A percentile compares a stretch with the other conserved stretches of the same genome.
Conservation (phyloP, 2,113 vertebrate genomes). For the Ardeotis arabs region DNA sequence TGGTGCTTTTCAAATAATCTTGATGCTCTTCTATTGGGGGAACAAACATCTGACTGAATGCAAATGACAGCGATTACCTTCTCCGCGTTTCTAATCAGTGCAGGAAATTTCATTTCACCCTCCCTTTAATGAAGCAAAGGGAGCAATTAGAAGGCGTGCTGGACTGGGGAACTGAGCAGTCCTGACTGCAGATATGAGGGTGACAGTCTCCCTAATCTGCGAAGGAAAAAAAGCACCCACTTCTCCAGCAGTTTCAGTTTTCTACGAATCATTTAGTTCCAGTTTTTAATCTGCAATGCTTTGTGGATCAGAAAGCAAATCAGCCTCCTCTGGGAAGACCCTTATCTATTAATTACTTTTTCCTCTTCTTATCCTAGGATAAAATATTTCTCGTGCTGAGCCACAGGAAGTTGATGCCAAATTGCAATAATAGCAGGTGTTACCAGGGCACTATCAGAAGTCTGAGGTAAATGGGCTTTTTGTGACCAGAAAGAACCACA, state of each 20-base stretch:
- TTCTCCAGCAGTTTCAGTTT: not conserved
- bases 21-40: not conserved
- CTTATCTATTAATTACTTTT: slow-evolving; percentile 61
- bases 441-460: not conserved
- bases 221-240: not conserved
- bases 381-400: not conserved
- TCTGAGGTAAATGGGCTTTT: not conserved
- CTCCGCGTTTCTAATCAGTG: not conserved
- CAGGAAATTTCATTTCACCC: not conserved
- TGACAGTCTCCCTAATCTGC: accelerated
- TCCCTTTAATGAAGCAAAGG: not conserved
- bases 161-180: not conserved
- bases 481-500: not conserved
- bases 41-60: slow-evolving; percentile 16
- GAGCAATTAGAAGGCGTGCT: not conserved
- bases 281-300: not conserved
- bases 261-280: not conserved
- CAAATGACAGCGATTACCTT: slow-evolving; percentile 15
- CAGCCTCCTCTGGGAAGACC: not conserved
- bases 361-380: not conserved
- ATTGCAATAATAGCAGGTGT: not conserved
- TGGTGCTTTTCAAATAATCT: slow-evolving; percentile 1
- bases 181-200: not conserved
- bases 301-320: slow-evolving; percentile 18
- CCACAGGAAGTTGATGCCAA: not conserved